phyloP scores from a whole-genome alignment of 2,888 invertebrate species.

The Hemistola chrysoprasaria region DNA sequence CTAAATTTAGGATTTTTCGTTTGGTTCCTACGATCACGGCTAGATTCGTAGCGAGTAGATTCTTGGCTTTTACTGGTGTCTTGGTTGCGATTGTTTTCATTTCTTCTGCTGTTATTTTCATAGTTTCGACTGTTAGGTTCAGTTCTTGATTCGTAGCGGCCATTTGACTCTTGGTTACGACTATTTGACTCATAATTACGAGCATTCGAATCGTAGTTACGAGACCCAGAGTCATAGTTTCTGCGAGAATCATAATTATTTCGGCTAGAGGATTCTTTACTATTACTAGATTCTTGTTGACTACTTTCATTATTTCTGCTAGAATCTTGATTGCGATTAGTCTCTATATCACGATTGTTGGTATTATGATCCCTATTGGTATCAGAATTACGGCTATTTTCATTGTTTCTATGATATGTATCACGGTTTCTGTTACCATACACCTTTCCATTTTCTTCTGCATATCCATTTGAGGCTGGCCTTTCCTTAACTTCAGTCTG shows the following conservation, averaged over 20 bases:
- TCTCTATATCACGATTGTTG: conserved; percentile 27
- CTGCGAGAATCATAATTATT: conserved; percentile 19
- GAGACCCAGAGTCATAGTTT: conserved; percentile 20
- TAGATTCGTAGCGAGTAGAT: conserved; percentile 21
- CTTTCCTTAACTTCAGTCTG: conserved; percentile 35
- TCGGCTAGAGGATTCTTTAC: conserved; percentile 24
- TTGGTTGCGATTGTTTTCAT: conserved; percentile 23
- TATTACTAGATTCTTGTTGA: conserved; percentile 30
- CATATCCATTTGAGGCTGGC: conserved; percentile 32
- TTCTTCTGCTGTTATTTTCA: conserved; percentile 11
- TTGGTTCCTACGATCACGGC: conserved; percentile 51
- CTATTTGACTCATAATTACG: conserved; percentile 23
- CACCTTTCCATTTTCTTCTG: conserved; percentile 41
- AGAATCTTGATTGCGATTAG: conserved; percentile 27
- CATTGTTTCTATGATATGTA: conserved; percentile 35
- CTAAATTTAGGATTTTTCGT: conserved; percentile 57
- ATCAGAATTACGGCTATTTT: conserved; percentile 31
- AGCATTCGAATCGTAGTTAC: conserved; percentile 8
- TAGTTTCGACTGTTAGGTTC: conserved; percentile 13
- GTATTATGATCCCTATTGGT: conserved; percentile 21
- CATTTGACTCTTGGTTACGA: conserved; percentile 17
- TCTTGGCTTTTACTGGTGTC: conserved; percentile 23
- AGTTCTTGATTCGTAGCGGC: too few species aligned
- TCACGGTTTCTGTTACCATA: conserved; percentile 43
- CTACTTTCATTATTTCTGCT: conserved; percentile 25